phyloP scores from a whole-genome alignment of 2,797 vertebrate species.

The Bryconaethiops microstoma region DNA sequence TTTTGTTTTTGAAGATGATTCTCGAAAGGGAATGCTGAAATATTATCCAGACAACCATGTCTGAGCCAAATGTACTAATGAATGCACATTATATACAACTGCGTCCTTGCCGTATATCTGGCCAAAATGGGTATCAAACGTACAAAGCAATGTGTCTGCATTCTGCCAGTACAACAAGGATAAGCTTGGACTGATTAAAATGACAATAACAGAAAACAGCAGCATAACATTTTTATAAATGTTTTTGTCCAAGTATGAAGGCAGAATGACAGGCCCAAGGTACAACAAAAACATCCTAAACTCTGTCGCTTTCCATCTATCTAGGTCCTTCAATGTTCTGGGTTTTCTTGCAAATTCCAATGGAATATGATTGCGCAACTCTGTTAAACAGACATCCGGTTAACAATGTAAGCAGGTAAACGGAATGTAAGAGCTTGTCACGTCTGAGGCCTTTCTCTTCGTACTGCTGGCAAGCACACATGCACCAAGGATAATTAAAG shows the following conservation, averaged over 20 bases:
- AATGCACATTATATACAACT: slow-evolving; percentile 39
- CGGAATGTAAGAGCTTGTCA: slow-evolving; percentile 22
- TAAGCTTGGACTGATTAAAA: slow-evolving; percentile 27
- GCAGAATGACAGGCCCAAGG: slow-evolving; percentile 32
- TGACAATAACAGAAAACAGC: slow-evolving; percentile 38
- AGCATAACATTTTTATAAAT: slow-evolving; percentile 42
- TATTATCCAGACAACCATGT: too few relatives aligned
- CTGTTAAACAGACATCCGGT: slow-evolving; percentile 37
- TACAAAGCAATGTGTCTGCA: slow-evolving; percentile 26
- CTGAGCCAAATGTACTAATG: slow-evolving; percentile 18
- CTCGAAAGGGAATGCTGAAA: too few relatives aligned
- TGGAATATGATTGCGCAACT: slow-evolving; percentile 19
- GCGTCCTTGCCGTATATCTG: slow-evolving; percentile 37
- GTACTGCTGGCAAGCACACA: too few relatives aligned
- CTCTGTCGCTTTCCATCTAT: slow-evolving; percentile 42
- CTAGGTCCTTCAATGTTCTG: slow-evolving; percentile 40
- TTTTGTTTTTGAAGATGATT: too few relatives aligned
- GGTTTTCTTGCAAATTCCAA: slow-evolving; percentile 49
- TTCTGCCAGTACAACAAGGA: slow-evolving; percentile 17
- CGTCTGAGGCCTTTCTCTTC: too few relatives aligned
- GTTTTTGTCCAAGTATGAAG: slow-evolving; percentile 3
- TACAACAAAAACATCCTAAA: slow-evolving; percentile 7
- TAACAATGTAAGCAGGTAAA: slow-evolving; percentile 22
- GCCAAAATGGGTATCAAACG: neutral
- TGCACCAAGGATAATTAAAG: too few relatives aligned